These are phyloP conservation scores for Hyaena hyaena DNA, from an alignment of 2,113 vertebrate genomes.

Conservation along the genomic window DNA sequence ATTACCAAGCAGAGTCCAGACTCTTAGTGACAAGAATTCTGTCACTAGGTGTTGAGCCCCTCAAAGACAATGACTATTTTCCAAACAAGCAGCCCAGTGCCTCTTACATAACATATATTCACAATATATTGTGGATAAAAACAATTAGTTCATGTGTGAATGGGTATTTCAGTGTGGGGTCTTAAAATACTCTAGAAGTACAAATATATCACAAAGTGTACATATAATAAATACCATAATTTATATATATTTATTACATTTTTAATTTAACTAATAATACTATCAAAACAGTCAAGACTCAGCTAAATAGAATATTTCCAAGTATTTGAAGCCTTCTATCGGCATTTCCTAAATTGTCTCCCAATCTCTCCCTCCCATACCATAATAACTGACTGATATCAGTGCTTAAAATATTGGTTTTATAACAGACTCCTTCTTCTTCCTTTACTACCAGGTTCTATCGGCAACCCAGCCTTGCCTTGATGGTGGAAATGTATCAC, in stretches of 20 bases:
- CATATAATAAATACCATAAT: neutral
- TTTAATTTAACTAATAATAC: neutral
- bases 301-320: neutral
- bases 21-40: neutral
- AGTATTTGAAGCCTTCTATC: neutral
- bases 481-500: neutral
- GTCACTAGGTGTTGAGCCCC: neutral
- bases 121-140: neutral
- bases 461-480: neutral
- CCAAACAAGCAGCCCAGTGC: neutral
- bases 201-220: neutral
- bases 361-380: too few relatives aligned
- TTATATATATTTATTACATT: neutral
- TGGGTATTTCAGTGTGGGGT: neutral
- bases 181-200: neutral
- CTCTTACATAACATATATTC: neutral
- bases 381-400: neutral
- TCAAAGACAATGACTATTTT: neutral
- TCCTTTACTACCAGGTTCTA: neutral
- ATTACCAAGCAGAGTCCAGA: neutral
- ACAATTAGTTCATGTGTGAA: neutral
- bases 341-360: neutral
- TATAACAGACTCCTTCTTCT: neutral
- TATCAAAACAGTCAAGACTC: neutral
- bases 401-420: neutral